These are phyloP conservation scores for Pectinophora gossypiella DNA, from an alignment of 1,140 invertebrate species.

Conservation along the genomic window DNA sequence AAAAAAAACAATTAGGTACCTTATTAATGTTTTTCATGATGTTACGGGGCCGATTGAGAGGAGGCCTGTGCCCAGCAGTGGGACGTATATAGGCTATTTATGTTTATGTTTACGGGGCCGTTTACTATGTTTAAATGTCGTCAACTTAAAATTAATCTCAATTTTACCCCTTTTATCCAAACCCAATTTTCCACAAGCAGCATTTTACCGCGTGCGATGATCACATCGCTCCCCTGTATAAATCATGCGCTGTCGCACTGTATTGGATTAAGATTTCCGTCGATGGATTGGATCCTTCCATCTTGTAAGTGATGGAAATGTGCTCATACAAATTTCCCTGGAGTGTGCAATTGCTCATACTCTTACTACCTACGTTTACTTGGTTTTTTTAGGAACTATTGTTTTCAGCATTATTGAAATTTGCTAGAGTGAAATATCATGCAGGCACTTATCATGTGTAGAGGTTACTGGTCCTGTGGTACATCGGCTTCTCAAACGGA, in stretches of 20 bases:
- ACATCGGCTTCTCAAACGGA: too few species aligned
- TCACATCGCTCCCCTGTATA: background rate
- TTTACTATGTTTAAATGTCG: background rate
- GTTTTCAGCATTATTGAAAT: too few species aligned
- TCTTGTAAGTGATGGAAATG: too few species aligned
- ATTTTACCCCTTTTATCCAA: background rate
- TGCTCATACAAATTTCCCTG: background rate
- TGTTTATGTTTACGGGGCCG: background rate
- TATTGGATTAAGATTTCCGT: constrained; percentile 3
- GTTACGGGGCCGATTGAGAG: too few species aligned
- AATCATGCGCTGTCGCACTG: background rate
- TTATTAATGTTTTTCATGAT: background rate
- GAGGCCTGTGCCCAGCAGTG: too few species aligned
- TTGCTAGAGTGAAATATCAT: too few species aligned
- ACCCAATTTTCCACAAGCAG: too few species aligned
- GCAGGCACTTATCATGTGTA: too few species aligned
- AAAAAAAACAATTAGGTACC: too few species aligned
- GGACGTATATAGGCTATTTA: too few species aligned
- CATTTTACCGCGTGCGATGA: constrained; percentile 35
- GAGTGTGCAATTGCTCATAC: background rate
- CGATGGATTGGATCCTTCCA: background rate
- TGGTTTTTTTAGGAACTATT: background rate
- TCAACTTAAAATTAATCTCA: background rate
- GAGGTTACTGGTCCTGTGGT: too few species aligned
- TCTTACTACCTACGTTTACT: too few species aligned